These are phyloP conservation scores for Pelodiscus sinensis DNA, from an alignment of 2,113 vertebrate genomes.

Conservation along the genomic window DNA sequence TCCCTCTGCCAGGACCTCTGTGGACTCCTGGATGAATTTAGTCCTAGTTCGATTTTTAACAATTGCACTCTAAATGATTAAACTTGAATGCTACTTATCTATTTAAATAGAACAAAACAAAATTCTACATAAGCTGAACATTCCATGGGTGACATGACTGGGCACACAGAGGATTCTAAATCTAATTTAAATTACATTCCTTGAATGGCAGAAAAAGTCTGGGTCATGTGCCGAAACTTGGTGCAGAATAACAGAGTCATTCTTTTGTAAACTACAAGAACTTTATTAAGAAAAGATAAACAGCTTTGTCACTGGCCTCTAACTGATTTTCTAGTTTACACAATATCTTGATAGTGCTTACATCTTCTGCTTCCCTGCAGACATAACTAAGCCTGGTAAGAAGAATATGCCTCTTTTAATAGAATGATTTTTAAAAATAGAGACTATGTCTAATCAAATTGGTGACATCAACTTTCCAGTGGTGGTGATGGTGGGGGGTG, in stretches of 20 bases:
- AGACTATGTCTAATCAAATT: neutral
- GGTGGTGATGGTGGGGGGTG: neutral
- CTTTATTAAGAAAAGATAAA: slow-evolving; percentile 52
- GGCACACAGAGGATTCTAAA: slow-evolving; percentile 10
- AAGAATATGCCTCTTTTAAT: neutral
- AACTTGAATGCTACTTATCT: slow-evolving; percentile 70
- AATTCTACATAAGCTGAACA: slow-evolving; percentile 38
- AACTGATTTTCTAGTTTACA: neutral
- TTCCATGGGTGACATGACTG: slow-evolving; percentile 29
- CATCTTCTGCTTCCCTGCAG: neutral
- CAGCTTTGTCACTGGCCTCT: slow-evolving; percentile 33
- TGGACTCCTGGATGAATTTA: accelerated
- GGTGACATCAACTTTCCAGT: neutral
- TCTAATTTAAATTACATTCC: slow-evolving; percentile 63
- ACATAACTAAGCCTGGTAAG: neutral
- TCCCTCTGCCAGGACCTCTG: neutral
- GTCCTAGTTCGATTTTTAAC: slow-evolving; percentile 68
- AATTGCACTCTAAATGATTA: slow-evolving; percentile 66
- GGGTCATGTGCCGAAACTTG: slow-evolving; percentile 7
- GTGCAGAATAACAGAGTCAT: slow-evolving; percentile 48
- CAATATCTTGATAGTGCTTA: neutral
- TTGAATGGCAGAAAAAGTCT: slow-evolving; percentile 58
- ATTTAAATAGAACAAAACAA: slow-evolving; percentile 34
- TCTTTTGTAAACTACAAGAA: slow-evolving; percentile 44
- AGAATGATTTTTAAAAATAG: neutral